A percentile compares a stretch with the other conserved stretches of the same genome.
These are phyloP conservation scores for Cryptus armator DNA, from an alignment of 2,888 invertebrate species.

Conservation along the genomic window DNA sequence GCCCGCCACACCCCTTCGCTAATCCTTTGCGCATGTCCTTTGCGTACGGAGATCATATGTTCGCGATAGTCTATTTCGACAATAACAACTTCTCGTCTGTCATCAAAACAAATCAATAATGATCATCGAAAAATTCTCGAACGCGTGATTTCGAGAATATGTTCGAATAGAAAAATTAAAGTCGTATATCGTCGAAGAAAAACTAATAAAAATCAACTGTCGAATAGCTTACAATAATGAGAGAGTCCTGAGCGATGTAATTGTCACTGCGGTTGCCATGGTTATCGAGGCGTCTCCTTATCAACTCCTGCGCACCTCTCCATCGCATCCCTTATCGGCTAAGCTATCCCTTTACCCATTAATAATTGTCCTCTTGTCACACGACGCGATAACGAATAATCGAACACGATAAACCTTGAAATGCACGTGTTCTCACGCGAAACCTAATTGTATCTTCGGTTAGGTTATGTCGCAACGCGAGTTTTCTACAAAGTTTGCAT, in stretches of 20 bases:
- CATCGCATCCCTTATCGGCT: slow-evolving; percentile 11
- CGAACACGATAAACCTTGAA: background rate
- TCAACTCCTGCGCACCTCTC: slow-evolving; percentile 43
- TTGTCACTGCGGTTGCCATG: slow-evolving; percentile 51
- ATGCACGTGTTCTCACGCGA: background rate
- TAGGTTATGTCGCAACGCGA: slow-evolving; percentile 39
- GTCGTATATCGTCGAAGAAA: background rate
- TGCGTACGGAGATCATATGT: slow-evolving; percentile 6
- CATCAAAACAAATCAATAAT: slow-evolving; percentile 8
- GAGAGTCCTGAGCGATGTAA: background rate
- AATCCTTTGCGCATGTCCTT: slow-evolving; percentile 13
- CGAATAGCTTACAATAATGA: background rate
- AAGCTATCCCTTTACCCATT: background rate
- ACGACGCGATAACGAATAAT: background rate
- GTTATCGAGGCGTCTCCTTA: slow-evolving; percentile 56
- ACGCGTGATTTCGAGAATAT: background rate
- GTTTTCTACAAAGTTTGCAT: slow-evolving; percentile 1
- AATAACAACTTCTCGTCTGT: background rate
- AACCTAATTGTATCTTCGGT: no score
- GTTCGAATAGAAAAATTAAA: background rate
- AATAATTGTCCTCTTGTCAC: background rate
- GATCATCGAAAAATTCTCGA: background rate
- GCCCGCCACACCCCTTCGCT: slow-evolving; percentile 26
- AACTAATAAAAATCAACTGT: background rate
- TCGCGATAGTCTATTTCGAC: slow-evolving; percentile 2